phyloP scores from a whole-genome alignment of 1,140 invertebrate species.

The Diachasmimorpha longicaudata region DNA sequence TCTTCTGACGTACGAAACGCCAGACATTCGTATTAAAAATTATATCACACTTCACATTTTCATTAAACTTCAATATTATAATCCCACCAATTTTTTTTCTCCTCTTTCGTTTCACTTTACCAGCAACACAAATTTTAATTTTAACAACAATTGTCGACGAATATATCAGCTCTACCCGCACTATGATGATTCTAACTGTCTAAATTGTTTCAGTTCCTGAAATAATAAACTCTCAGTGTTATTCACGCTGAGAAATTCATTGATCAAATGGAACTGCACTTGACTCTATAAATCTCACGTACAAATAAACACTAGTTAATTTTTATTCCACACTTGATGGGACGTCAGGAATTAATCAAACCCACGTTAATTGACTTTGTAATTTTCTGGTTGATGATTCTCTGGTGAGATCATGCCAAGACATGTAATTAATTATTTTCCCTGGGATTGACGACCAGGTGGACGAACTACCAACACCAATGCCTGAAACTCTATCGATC shows the following conservation, averaged over 20 bases:
- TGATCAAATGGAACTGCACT: not conserved
- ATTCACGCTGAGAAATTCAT: not conserved
- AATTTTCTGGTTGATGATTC: conserved; percentile 16
- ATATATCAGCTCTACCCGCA: not conserved
- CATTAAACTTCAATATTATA: not conserved
- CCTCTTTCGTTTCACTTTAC: not conserved
- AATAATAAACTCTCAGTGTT: not conserved
- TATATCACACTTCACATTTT: conserved; percentile 13
- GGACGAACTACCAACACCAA: not conserved
- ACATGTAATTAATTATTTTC: conserved; percentile 11
- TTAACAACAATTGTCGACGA: not conserved
- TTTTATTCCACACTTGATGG: not conserved
- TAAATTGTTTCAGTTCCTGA: not conserved
- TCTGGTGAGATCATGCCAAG: not conserved
- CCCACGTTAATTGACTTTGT: not conserved
- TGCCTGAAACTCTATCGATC: not conserved
- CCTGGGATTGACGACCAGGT: not conserved
- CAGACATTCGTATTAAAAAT: conserved; percentile 14
- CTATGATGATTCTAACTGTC: not conserved
- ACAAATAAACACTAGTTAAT: not conserved
- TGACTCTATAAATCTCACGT: not conserved
- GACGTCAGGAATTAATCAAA: not conserved
- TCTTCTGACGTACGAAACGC: conserved; percentile 12
- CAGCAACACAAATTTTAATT: not conserved
- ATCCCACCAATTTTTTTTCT: not conserved